Evolutionary conservation across 64 coral and sea anemone species (phyloP), one percentile per base, ranked within the genome.

Genomic region (Montipora sp.): DNA sequence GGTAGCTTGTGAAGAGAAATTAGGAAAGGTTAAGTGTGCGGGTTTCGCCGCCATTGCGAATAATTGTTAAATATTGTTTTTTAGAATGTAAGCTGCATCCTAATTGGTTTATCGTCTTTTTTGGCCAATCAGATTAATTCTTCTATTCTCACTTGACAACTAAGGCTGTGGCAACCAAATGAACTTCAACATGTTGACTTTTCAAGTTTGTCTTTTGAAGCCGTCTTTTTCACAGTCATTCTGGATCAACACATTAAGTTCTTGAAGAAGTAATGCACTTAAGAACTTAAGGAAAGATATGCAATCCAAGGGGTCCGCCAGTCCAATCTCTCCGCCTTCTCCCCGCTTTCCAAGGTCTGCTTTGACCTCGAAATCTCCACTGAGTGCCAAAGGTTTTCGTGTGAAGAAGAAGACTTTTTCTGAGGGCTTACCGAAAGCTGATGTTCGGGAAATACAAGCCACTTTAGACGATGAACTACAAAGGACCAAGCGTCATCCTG

Each of bases 401-500:
- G 57, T 76, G 7, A 89, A 59, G 87, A 75, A 60, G 46, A 77
- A 50, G 4, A 23, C 58, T 66, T 66, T 83, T 65, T 63, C 80
- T 11, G 51, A 88, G 73, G 75, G 50, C 5, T 53, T 87, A 7
- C 55, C 73, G 48, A 47, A 22, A 0, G 63, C 16, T 27, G 57
- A 78, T 88, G 50, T 92, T 14, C 76, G 72, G 59, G 94, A 66
- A 75, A 95, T 95, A 20, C 83, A 95, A 27, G 87, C 5, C 7
- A 88, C 49, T 49, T 88, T 95, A 58, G 50, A 71, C 18, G 84
- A 95, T 66, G 89, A 95, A 78, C 90, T 87, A 2, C 66, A 55
- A 65, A 53, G 53, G 49, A 80, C 92, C 8, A 80, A 89, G 51
- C 87, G 58, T 67, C 89, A 87, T 7, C 78, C 80, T 47, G 83